Base-by-base conservation (phyloP, 2,888 invertebrate genomes). In the Tetheella fluctuosa region DNA sequence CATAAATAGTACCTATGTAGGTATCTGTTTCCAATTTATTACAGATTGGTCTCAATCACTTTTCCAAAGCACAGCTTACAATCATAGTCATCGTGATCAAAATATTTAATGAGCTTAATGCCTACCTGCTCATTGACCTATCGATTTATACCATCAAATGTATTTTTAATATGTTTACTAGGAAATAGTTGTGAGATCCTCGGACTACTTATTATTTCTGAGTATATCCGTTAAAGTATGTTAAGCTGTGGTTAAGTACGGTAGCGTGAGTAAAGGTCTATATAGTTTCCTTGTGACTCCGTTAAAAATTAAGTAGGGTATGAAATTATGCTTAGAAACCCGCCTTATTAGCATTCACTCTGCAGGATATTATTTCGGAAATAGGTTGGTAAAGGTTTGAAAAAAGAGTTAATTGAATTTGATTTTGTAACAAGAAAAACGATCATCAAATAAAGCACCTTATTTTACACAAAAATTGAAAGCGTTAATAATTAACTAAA, bases 401-500 rank as follows among this genome's bases (percentile, higher is more conserved):
- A n/a, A n/a, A n/a, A 39, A 39, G 7, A 39, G 5, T 2, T 37
- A 37, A 39, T 39, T 39, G 39, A 39, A 39, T 39, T 34, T 34
- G 13, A 34, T 34, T 34, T 30, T 10, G 30, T 30, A 10, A 30
- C 30, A 30, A 42, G 17, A 42, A 20, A 48, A 20, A 48, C 20
- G 20, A 48, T 17, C 48, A 8, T 20, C 1, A 17, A 17, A 17
- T 42, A 42, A 4, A 42, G 2, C 42, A 20, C 17, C 7, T 17
- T 17, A 42, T 42, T 42, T 42, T 28, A 30, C 23, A 52, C 4
- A 53, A 15, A 53, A 53, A 53, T 23, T 25, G n/a, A 53, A 25
- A 53, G 28, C 53, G 53, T 53, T 53, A 30, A 30, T 55, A 34
- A 34, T 55, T 34, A 34, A 20, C 34, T 20, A 37, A 34, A 55